Base-by-base conservation (phyloP, 1,140 invertebrate genomes). In the Patella vulgata region DNA sequence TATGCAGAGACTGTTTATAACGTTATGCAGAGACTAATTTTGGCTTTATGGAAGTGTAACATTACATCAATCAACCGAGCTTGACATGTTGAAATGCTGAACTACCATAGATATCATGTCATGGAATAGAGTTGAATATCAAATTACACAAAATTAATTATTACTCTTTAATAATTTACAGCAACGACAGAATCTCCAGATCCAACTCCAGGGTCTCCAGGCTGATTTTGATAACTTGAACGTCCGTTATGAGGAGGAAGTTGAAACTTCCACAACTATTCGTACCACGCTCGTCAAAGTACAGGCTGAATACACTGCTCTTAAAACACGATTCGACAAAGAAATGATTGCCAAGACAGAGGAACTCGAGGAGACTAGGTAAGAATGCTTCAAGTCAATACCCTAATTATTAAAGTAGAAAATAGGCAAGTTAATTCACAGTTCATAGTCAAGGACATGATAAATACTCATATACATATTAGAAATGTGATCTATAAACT, bases 281-380 rank as follows among this genome's bases (percentile, higher is more conserved):
- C 71, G 78, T 33, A 64, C 62, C 33, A 69, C 74, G 55, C 69
- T 82, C 54, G 74, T 71, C 71, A 81, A 78, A 54, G 56, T 80
- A 11, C 75, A 77, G 47, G 63, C 71, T 31, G 82, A 84, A 17
- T 78, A 74, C 55, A 63, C 71, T 30, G 60, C 75, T 23, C 71
- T 82, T 56, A 83, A 82, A 70, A 70, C 71, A 53, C 77, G 74
- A 64, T 81, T 78, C 59, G 83, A 85, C 65, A 82, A 78, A 63
- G 82, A 85, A 63, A 51, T 85, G 25, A 66, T 81, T 51, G 62
- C 72, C 54, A 78, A 75, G 64, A 75, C 70, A 28, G 83, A 85
- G 55, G 83, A 85, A 62, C 61, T 83, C 25, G 83, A 85, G 60
- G 82, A 84, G 33, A 63, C 74, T 54, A 80, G 74, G 83, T 84